Conservation (phyloP, 2,797 vertebrate species). For the Coendou prehensilis region DNA sequence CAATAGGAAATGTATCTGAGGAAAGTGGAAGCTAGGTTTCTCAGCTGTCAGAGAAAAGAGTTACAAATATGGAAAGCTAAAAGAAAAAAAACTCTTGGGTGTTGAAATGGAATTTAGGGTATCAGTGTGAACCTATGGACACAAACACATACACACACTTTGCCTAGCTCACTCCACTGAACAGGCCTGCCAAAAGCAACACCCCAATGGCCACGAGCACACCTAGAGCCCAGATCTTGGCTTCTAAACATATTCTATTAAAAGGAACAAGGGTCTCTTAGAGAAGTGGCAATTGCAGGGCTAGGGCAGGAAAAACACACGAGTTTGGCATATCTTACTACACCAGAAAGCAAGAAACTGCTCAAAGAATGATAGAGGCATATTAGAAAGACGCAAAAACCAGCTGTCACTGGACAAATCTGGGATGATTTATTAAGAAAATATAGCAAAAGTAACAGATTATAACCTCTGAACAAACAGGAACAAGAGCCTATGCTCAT, state of each 20-base stretch:
- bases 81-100: neutral
- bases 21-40: neutral
- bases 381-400: neutral
- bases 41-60: neutral
- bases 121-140: neutral
- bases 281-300: neutral
- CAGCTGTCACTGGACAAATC: neutral
- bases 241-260: constrained; percentile 6
- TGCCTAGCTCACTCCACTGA: neutral
- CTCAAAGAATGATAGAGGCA: neutral
- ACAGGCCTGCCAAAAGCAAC: neutral
- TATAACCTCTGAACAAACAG: neutral
- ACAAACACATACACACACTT: neutral
- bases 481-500: neutral
- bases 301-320: neutral
- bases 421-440: neutral
- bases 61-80: neutral
- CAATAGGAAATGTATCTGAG: neutral
- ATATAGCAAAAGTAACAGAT: neutral
- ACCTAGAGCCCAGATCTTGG: neutral
- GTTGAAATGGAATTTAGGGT: neutral
- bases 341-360: neutral
- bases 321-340: neutral
- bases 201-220: neutral
- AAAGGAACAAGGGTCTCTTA: constrained; percentile 4